phyloP scores from a whole-genome alignment of 2,113 vertebrate species.

The Eretmochelys imbricata region DNA sequence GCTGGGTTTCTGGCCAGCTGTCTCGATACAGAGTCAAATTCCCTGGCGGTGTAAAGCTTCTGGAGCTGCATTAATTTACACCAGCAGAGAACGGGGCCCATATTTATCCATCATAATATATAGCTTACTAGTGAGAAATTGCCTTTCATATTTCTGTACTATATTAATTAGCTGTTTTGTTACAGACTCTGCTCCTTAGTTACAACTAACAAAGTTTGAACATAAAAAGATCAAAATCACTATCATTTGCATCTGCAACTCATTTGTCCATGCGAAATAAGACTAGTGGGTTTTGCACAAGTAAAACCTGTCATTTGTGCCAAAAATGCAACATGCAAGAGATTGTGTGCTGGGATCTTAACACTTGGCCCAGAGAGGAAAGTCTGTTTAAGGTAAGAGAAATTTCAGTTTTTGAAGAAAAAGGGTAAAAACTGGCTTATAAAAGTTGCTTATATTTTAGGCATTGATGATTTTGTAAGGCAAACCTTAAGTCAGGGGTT shows the following conservation, averaged over 20 bases:
- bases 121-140: background rate
- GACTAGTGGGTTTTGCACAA: background rate
- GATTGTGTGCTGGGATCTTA: background rate
- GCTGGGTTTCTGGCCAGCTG: background rate
- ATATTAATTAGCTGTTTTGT: background rate
- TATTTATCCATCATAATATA: background rate
- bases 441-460: background rate
- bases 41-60: background rate
- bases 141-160: background rate
- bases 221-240: background rate
- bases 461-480: background rate
- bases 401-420: background rate
- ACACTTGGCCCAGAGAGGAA: background rate
- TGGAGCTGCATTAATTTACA: background rate
- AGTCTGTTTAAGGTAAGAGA: background rate
- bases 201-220: background rate
- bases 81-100: background rate
- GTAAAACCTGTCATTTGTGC: accelerated
- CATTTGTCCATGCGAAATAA: background rate
- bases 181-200: background rate
- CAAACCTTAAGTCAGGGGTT: background rate
- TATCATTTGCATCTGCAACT: accelerated
- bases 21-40: background rate
- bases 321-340: background rate
- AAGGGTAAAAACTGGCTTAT: background rate